These are phyloP conservation scores for Spilarctia lutea DNA, from an alignment of 2,888 invertebrate species.

Conservation along the genomic window DNA sequence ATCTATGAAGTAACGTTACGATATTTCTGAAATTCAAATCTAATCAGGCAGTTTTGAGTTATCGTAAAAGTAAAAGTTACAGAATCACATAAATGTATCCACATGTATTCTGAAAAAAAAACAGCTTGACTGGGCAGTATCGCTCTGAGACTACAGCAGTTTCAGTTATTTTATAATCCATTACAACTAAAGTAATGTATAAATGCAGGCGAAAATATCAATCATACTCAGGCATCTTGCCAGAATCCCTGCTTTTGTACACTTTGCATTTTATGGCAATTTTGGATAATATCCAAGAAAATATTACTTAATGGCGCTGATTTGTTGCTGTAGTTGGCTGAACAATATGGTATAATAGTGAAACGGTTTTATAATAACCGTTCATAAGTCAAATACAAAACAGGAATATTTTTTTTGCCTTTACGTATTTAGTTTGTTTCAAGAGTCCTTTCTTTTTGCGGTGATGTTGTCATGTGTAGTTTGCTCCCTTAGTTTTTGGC, in stretches of 20 bases:
- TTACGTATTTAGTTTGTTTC: neutral
- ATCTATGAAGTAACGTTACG: too few relatives aligned
- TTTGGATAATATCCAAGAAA: conserved; percentile 8
- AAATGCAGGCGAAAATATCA: neutral
- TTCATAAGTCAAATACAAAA: neutral
- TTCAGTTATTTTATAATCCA: neutral
- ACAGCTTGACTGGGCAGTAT: too few relatives aligned
- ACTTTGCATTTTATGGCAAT: conserved; percentile 1
- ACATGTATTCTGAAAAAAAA: too few relatives aligned
- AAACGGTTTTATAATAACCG: neutral
- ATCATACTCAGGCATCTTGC: neutral
- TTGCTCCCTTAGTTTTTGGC: too few relatives aligned
- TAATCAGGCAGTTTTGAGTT: too few relatives aligned
- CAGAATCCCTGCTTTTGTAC: neutral
- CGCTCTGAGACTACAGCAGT: too few relatives aligned
- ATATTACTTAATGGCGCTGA: neutral
- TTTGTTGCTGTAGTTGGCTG: neutral
- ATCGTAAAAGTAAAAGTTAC: too few relatives aligned
- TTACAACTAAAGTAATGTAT: neutral
- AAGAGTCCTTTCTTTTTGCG: too few relatives aligned
- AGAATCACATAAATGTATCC: too few relatives aligned
- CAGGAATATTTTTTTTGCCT: neutral
- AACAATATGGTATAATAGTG: neutral
- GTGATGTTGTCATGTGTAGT: too few relatives aligned
- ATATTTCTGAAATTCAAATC: too few relatives aligned